These are phyloP conservation scores for Ia io DNA, from an alignment of 2,113 vertebrate species.

Conservation along the genomic window DNA sequence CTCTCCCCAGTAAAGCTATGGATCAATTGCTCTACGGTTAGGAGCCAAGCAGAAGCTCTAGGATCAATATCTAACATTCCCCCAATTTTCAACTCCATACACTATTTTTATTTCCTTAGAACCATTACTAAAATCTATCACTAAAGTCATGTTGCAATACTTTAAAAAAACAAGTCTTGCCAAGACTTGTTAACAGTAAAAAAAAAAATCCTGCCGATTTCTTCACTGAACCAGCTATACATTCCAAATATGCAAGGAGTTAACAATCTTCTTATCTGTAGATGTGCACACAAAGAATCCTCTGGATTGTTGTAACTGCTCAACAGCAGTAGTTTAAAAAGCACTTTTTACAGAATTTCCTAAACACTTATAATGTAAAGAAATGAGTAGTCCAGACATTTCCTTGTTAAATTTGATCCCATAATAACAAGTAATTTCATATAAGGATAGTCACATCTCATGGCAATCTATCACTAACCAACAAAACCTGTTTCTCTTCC, in stretches of 20 bases:
- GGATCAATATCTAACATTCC: not conserved
- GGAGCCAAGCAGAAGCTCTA: not conserved
- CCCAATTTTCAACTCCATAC: not conserved
- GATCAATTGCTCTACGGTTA: not conserved
- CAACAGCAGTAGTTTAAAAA: not conserved
- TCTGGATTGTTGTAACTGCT: not conserved
- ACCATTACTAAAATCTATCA: not conserved
- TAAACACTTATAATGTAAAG: not conserved
- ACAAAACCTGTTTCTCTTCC: conserved; percentile 73
- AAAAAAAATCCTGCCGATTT: conserved; percentile 12
- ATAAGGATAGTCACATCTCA: conserved; percentile 38
- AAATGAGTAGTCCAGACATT: not conserved
- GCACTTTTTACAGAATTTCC: conserved; percentile 1
- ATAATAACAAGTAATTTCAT: conserved; percentile 43
- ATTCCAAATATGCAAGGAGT: conserved; percentile 48
- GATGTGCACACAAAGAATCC: not conserved
- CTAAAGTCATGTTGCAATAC: conserved; percentile 54
- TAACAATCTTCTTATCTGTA: conserved; percentile 14
- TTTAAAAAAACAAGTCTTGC: conserved; percentile 58
- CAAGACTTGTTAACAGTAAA: conserved; percentile 49
- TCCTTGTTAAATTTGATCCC: conserved; percentile 38
- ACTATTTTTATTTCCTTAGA: not conserved
- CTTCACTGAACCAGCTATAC: conserved; percentile 8
- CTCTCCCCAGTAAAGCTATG: not conserved
- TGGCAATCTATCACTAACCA: conserved; percentile 57